Conservation (phyloP, 1,140 invertebrate genomes). For the Tenebrio molitor region DNA sequence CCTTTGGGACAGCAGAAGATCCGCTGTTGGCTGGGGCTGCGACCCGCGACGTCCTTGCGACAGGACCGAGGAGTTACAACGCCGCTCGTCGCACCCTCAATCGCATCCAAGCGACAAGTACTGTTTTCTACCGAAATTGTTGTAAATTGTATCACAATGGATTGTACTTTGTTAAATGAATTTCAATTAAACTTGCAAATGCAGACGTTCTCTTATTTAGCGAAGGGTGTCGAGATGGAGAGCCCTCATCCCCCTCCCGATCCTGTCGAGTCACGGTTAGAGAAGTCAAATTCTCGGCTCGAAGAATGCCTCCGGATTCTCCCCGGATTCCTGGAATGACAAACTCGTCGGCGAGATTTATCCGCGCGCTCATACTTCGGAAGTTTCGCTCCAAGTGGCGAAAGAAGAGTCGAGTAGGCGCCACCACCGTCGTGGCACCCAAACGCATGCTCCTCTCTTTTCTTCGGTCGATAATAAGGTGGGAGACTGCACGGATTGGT, state of each 20-base stretch:
- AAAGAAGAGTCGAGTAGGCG: slow-evolving; percentile 33
- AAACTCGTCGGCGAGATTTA: neutral
- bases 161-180: slow-evolving; percentile 67
- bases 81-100: slow-evolving; percentile 50
- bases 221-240: too few species aligned
- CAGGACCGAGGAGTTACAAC: neutral
- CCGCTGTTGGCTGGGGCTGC: slow-evolving; percentile 45
- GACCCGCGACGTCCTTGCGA: slow-evolving; percentile 8
- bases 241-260: too few species aligned
- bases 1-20: slow-evolving; percentile 41
- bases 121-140: slow-evolving; percentile 63
- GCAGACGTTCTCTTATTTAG: slow-evolving; percentile 12
- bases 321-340: slow-evolving; percentile 15
- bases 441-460: slow-evolving; percentile 28
- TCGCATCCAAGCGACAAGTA: slow-evolving; percentile 55
- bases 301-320: slow-evolving; percentile 3
- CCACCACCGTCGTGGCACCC: slow-evolving; percentile 18
- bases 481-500: slow-evolving; percentile 50
- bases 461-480: slow-evolving; percentile 48
- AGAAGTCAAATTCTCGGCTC: neutral
- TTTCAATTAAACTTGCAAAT: slow-evolving; percentile 63
- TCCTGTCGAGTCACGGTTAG: neutral
- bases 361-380: neutral
- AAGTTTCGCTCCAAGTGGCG: neutral
- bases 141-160: slow-evolving; percentile 66